Evolutionary conservation across 1,140 invertebrate genomes (phyloP), one percentile per base, ranked within the genome.

Genomic region (Hyles vespertilio): DNA sequence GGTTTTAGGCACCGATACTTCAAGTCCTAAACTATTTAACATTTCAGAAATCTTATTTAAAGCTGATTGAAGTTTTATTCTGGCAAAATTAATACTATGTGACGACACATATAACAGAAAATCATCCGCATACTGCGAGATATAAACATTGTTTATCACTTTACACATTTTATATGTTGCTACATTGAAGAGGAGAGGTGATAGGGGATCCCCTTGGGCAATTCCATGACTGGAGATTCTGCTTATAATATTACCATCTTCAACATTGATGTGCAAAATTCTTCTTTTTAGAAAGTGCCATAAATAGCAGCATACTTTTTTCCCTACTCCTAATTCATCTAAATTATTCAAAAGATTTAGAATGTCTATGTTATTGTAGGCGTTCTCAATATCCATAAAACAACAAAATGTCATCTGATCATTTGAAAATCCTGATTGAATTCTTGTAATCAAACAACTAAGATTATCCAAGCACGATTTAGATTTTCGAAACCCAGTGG

Each of bases 351-450:
- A 36, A 49, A 54, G 44, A 8, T 10, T 53, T 34, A 9, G 12
- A 40, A 59, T 10, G 9, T 48, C n/a, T 11, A 54, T 12, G 49
- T 54, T 59, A 51, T 54, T 61, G 34, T 61, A 57, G 9, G 60
- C 60, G 45, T 43, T 61, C 8, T 61, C 45, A 12, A 61, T 61
- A 40, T 57, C 60, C 2, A 61, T 32, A 49, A 61, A 61, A 12
- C 60, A 61, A 2, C 40, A 49, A n/a, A 56, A 48, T 47, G 60
- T 61, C 3, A 11, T 8, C 22, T 10, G 12, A n/a, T 49, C 51
- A 33, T 48, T 51, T 40, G 22, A 34, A 43, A 61, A 61, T 32
- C 60, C 46, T 34, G 22, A 44, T 36, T 55, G 40, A 22, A 54
- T 45, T 48, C 58, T 11, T 9, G 51, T 36, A 8, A 54, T n/a